A percentile compares a stretch with the other conserved stretches of the same genome.
Conservation (phyloP, 2,888 invertebrate species). For the Lasioglossum calceatum region DNA sequence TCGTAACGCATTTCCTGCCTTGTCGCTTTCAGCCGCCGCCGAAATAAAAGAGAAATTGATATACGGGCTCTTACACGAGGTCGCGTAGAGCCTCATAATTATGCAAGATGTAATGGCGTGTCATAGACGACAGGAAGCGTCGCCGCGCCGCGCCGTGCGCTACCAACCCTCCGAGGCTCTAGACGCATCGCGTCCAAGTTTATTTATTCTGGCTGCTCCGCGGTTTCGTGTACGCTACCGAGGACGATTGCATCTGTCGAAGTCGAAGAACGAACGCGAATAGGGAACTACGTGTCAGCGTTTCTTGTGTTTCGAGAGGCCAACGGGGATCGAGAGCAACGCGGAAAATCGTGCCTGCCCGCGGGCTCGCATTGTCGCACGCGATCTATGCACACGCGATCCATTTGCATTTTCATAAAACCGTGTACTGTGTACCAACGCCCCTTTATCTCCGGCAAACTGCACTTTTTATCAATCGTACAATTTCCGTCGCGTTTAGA, state of each 20-base stretch:
- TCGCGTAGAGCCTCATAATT: conserved; percentile 35
- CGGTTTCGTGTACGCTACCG: conserved; percentile 9
- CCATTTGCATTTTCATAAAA: conserved; percentile 19
- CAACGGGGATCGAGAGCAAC: conserved; percentile 22
- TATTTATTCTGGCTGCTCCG: conserved; percentile 33
- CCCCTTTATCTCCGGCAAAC: neutral
- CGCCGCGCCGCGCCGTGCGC: conserved; percentile 30
- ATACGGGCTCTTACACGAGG: conserved; percentile 9
- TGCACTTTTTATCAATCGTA: neutral
- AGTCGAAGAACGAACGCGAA: conserved; percentile 29
- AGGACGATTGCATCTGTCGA: conserved; percentile 33
- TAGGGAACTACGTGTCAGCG: conserved; percentile 6
- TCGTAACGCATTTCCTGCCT: neutral
- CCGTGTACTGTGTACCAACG: neutral
- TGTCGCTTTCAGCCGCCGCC: conserved; percentile 7
- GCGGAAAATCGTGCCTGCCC: conserved; percentile 30
- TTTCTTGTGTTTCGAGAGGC: conserved; percentile 17
- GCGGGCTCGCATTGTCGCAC: conserved; percentile 19
- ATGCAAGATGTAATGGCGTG: conserved; percentile 38
- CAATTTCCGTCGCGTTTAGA: neutral
- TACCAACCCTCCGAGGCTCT: neutral
- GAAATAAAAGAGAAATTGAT: conserved; percentile 22
- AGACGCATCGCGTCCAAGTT: conserved; percentile 22
- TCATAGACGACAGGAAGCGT: conserved; percentile 39
- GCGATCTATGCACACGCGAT: conserved; percentile 18